Evolutionary conservation across 1,140 invertebrate genomes (phyloP), one percentile per base, ranked within the genome.

Genomic region (Monomorium pharaonis): DNA sequence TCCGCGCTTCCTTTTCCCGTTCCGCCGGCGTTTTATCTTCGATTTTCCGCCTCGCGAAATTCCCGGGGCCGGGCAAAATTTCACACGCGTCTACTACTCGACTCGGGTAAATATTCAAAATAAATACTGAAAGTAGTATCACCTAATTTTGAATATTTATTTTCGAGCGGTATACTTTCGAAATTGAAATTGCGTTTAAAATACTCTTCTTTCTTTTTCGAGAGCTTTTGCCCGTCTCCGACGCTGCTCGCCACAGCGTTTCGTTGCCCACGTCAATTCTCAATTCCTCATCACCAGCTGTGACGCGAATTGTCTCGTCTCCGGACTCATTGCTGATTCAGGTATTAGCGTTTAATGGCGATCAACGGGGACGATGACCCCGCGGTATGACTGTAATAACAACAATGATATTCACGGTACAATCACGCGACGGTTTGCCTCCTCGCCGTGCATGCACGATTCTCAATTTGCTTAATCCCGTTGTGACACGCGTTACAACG

Each of bases 171-270:
- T 6, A 37, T 90, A 91, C 88, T 91, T 91, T 92, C 27, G 27
- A 3, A 89, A 83, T 86, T 87, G 77, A 91, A 84, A 89, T 88
- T 88, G 60, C 85, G 80, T 37, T 6, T 5, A 6, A 21, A 69
- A 6, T 49, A 62, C 37, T 24, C 5, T 58, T 42, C 6, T 12
- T 30, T 44, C 30, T 44, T 12, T 33, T 6, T 14, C 21, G 70
- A 42, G 49, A 44, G 24, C 10, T 58, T 58, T 44, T 42, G n/a
- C 14, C 30, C 30, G 30, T 16, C 60, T 30, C 30, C 60, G 58
- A 62, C 9, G 54, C 54, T 24, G 54, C 4, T 56, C 21, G 60
- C 60, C 60, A n/a, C n/a, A n/a, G 58, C 16, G 16, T 54, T 69
- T 56, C 12, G 21, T 14, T 6, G 21, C 12, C 54, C n/a, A 21